Conservation (phyloP, 2,888 invertebrate genomes). For the Leucophora obtusa region DNA sequence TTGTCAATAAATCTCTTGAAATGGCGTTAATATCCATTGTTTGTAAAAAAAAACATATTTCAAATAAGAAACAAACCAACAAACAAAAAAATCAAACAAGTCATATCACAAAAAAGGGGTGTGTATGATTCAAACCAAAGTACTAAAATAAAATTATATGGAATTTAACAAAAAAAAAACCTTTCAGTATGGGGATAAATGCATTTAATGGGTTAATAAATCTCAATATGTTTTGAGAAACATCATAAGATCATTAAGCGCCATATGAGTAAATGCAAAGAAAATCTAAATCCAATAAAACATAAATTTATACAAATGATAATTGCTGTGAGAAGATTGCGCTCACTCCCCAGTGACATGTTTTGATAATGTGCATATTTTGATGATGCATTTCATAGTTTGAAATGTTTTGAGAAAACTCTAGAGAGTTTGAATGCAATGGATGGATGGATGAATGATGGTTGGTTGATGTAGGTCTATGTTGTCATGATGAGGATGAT, state of each 20-base stretch:
- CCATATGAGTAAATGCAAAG: slow-evolving; percentile 50
- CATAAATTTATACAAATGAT: slow-evolving; percentile 24
- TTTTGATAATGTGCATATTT: slow-evolving; percentile 56
- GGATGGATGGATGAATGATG: too few species aligned
- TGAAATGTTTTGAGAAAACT: neutral
- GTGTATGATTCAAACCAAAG: slow-evolving; percentile 2
- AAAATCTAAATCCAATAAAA: slow-evolving; percentile 43
- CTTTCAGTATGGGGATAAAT: slow-evolving; percentile 44
- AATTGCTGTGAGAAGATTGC: slow-evolving; percentile 58
- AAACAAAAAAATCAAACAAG: slow-evolving; percentile 3
- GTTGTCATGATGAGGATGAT: slow-evolving; percentile 11
- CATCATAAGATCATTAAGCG: slow-evolving; percentile 55
- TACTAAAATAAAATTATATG: slow-evolving; percentile 19
- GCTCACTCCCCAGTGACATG: slow-evolving; percentile 62
- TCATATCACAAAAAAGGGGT: slow-evolving; percentile 15
- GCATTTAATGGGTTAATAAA: slow-evolving; percentile 59
- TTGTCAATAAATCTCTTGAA: slow-evolving; percentile 40
- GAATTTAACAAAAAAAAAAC: slow-evolving; percentile 4
- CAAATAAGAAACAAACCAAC: neutral
- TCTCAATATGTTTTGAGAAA: slow-evolving; percentile 14
- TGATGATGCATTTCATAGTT: slow-evolving; percentile 17
- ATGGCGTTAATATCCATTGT: slow-evolving; percentile 3
- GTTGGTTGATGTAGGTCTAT: slow-evolving; percentile 34
- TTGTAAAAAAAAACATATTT: slow-evolving; percentile 14
- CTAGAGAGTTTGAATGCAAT: neutral